Evolutionary conservation across 2,113 vertebrate genomes (phyloP).

Genomic region (Cavia porcellus): DNA sequence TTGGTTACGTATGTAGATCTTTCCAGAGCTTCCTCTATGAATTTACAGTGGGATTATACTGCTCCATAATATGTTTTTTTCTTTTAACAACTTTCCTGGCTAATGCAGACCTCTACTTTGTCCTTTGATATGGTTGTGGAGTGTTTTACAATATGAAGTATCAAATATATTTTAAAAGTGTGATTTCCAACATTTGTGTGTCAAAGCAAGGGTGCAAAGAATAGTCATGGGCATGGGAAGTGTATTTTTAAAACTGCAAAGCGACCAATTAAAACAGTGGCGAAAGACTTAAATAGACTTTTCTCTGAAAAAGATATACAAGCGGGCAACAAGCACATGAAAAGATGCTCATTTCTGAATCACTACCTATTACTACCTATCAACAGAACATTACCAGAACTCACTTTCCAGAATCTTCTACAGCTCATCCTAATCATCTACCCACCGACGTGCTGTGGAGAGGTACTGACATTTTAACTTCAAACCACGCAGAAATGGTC

Average conservation of each 20-base stretch:
- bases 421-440: background rate
- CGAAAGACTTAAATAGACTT: background rate
- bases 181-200: background rate
- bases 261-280: constrained; percentile 25
- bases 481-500: background rate
- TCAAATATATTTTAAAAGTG: constrained; percentile 2
- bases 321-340: background rate
- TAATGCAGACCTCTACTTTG: background rate
- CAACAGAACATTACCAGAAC: background rate
- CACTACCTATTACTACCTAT: background rate
- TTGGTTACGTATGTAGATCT: background rate
- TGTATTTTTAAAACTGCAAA: constrained; percentile 16
- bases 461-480: background rate
- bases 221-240: background rate
- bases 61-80: background rate
- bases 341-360: background rate
- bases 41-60: background rate
- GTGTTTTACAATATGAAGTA: background rate
- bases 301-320: background rate
- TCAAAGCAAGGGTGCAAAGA: background rate
- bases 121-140: background rate
- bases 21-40: background rate
- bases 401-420: background rate
- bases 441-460: background rate
- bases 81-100: background rate